phyloP scores from a whole-genome alignment of 2,888 invertebrate species.

The Caenorhabditis sp. region DNA sequence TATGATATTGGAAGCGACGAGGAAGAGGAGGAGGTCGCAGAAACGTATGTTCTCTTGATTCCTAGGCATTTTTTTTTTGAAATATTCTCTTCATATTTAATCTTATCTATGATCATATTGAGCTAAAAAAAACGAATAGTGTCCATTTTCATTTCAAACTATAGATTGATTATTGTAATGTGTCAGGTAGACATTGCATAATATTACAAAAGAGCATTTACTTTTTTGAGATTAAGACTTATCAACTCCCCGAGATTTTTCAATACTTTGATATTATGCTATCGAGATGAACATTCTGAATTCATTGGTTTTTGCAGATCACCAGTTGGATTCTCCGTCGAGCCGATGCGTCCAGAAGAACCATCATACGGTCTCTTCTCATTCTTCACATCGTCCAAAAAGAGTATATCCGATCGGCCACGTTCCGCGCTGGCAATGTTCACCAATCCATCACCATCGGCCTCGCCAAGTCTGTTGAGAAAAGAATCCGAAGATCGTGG shows the following conservation, averaged over 20 bases:
- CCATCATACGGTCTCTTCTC: constrained; percentile 70
- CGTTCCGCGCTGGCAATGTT: constrained; percentile 68
- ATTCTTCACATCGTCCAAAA: constrained; percentile 66
- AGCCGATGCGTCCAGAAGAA: constrained; percentile 56
- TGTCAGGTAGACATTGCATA: too few relatives aligned
- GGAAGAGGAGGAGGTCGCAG: constrained; percentile 56
- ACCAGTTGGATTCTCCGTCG: constrained; percentile 46
- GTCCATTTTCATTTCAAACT: too few relatives aligned
- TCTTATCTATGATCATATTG: neutral
- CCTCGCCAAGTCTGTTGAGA: constrained; percentile 47
- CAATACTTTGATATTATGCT: too few relatives aligned
- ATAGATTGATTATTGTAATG: too few relatives aligned
- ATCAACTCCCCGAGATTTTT: too few relatives aligned
- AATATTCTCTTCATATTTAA: neutral
- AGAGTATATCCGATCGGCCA: constrained; percentile 64
- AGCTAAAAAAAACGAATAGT: too few relatives aligned
- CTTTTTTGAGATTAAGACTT: too few relatives aligned
- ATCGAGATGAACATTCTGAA: neutral
- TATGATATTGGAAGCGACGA: constrained; percentile 64
- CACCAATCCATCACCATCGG: constrained; percentile 45
- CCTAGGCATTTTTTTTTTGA: neutral
- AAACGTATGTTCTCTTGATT: constrained; percentile 32
- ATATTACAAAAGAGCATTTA: too few relatives aligned
- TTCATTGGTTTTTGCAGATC: constrained; percentile 1
- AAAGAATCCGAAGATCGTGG: constrained; percentile 66